Evolutionary conservation across 2,888 invertebrate genomes (phyloP).

Genomic region (Dromius quadrimaculatus): DNA sequence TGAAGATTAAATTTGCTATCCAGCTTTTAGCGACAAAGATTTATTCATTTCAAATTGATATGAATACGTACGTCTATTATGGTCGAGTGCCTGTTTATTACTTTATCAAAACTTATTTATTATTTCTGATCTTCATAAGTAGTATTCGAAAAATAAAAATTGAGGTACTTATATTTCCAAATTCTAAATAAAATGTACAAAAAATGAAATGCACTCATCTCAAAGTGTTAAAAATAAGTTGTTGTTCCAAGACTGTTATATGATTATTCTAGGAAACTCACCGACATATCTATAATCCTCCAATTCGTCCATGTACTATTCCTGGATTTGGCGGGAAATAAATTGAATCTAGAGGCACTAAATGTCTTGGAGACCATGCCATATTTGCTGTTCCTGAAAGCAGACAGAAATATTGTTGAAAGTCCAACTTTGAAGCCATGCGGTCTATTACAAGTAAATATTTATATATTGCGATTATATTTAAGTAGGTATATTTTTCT

Average conservation of each 20-base stretch:
- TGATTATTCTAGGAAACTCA: conserved; percentile 64
- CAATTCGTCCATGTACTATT: conserved; percentile 71
- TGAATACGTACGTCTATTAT: too few species aligned
- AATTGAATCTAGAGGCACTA: conserved; percentile 67
- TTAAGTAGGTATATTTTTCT: too few species aligned
- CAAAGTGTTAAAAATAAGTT: too few species aligned
- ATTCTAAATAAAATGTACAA: conserved; percentile 2
- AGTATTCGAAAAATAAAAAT: too few species aligned
- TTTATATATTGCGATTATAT: not conserved
- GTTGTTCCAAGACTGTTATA: not conserved
- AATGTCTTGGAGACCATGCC: conserved; percentile 69
- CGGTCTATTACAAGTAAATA: conserved; percentile 71
- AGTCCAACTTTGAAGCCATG: conserved; percentile 68
- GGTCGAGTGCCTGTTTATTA: not conserved
- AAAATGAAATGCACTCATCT: too few species aligned
- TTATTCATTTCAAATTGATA: too few species aligned
- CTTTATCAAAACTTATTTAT: not conserved
- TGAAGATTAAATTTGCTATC: not conserved
- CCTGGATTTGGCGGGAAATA: conserved; percentile 71
- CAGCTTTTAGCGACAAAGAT: too few species aligned
- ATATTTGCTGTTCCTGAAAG: conserved; percentile 70
- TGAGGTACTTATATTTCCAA: too few species aligned
- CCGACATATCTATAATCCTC: conserved; percentile 68
- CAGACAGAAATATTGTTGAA: conserved; percentile 69
- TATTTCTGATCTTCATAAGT: not conserved